Conservation (phyloP, 2,888 invertebrate species). For the Steinernema carpocapsae region DNA sequence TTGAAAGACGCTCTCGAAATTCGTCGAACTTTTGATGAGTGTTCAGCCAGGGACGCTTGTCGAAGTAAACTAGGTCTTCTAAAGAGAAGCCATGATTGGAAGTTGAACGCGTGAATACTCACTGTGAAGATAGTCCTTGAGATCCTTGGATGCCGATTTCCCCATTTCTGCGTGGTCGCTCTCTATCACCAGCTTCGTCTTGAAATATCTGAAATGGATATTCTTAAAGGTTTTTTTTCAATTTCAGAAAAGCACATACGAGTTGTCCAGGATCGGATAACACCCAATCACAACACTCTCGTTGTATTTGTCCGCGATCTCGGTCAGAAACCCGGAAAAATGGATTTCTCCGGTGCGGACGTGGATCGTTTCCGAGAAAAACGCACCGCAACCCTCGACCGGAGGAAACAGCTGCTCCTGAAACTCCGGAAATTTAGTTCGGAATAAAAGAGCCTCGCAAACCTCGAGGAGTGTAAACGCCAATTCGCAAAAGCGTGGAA, state of each 20-base stretch:
- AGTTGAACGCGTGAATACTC: constrained; percentile 51
- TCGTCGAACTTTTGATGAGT: constrained; percentile 60
- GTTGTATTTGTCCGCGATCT: constrained; percentile 71
- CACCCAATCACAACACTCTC: constrained; percentile 74
- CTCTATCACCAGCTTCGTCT: constrained; percentile 73
- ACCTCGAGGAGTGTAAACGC: constrained; percentile 71
- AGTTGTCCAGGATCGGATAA: constrained; percentile 73
- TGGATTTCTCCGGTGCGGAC: constrained; percentile 70
- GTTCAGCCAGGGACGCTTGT: constrained; percentile 69
- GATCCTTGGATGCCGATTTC: constrained; percentile 43
- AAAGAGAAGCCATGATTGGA: constrained; percentile 60
- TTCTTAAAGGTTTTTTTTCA: background rate
- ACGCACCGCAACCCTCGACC: constrained; percentile 39
- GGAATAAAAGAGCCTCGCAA: background rate
- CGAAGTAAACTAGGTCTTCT: constrained; percentile 72
- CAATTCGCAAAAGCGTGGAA: constrained; percentile 74
- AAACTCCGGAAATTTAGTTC: background rate
- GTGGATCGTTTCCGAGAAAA: constrained; percentile 65
- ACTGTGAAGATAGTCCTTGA: constrained; percentile 46
- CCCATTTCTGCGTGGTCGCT: constrained; percentile 68
- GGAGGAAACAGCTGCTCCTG: constrained; percentile 62
- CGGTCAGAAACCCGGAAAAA: constrained; percentile 71
- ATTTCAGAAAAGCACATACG: constrained; percentile 56
- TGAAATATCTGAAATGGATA: constrained; percentile 70
- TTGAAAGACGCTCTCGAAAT: constrained; percentile 37